Base-by-base conservation (phyloP, 2,888 invertebrate genomes). In the Polyommatus icarus region DNA sequence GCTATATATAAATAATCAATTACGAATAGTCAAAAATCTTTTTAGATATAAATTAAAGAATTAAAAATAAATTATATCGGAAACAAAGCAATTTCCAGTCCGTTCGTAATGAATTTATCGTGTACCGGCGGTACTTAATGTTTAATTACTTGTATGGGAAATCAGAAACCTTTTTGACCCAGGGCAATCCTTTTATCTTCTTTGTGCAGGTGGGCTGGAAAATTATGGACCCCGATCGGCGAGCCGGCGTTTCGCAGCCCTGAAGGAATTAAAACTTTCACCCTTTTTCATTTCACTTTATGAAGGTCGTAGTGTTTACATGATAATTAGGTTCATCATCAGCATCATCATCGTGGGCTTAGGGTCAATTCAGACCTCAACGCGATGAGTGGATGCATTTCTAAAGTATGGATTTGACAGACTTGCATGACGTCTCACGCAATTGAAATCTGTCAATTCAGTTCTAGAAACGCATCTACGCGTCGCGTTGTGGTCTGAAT, bases 151-250 rank as follows among this genome's bases (percentile, higher is more conserved):
- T 67, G 15, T 67, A 67, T 67, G 29, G 67, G 67, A 67, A 67
- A 67, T 67, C 67, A 67, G 67, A 67, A 61, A 67, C 67, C 67
- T 67, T 67, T 67, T 67, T 67, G 67, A 67, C 67, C 67, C 67
- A 2, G 18, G 5, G 29, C 29, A 32, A 67, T 67, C 67, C 67
- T 67, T 67, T 67, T 67, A 67, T 67, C 67, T 67, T 7, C 67
- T 32, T 67, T 32, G 29, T 18, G 67, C 67, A 67, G 67, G 67
- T 67, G 67, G 67, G 67, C 67, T 67, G 67, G 67, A 67, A 67
- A 67, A 67, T 67, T 67, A 67, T 67, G 67, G 15, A 67, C 29
- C 29, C 67, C 18, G 67, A 67, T 67, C 29, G 67, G 29, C 67
- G 67, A 8, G 67, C 67, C 67, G 32, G 29, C 24, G 24, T 10